Evolutionary conservation across 37 sponge, comb jelly and placozoan genomes (phyloP).

Genomic region (Petrosia ficiformis): DNA sequence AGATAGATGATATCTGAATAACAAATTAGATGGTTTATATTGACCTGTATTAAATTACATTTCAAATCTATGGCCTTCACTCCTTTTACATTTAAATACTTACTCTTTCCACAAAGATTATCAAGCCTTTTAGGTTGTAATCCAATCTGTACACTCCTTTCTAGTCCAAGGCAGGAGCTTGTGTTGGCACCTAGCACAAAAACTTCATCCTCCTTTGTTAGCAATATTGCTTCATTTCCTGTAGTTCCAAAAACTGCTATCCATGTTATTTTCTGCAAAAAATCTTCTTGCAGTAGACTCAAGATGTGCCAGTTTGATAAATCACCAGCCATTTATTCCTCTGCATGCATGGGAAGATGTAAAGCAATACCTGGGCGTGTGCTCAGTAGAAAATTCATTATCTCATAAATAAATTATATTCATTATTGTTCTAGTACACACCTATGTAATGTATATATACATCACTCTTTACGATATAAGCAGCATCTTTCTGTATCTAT

Average conservation of each 20-base stretch:
- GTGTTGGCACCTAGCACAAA: conserved; percentile 76
- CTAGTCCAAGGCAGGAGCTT: conserved; percentile 77
- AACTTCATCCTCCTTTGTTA: conserved; percentile 70
- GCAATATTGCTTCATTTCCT: conserved; percentile 82
- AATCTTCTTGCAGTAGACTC: conserved; percentile 60
- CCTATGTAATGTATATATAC: no score
- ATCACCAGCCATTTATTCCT: not conserved
- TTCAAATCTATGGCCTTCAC: no score
- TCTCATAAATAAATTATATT: no score
- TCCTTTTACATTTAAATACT: not conserved
- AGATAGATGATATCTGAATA: conserved; percentile 30
- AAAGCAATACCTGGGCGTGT: no score
- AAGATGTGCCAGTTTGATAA: conserved; percentile 73
- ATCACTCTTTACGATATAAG: no score
- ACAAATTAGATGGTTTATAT: not conserved
- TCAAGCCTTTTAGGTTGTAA: conserved; percentile 62
- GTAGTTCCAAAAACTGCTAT: conserved; percentile 77
- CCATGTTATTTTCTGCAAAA: conserved; percentile 36
- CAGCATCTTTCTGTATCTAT: not conserved
- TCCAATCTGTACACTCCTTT: conserved; percentile 42
- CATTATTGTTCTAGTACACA: no score
- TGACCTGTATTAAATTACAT: no score
- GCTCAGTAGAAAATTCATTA: no score
- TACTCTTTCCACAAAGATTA: conserved; percentile 42
- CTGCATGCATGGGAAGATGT: no score